Evolutionary conservation across 2,113 vertebrate genomes (phyloP), one percentile per base, ranked within the genome.

Genomic region (Sorex fumeus): DNA sequence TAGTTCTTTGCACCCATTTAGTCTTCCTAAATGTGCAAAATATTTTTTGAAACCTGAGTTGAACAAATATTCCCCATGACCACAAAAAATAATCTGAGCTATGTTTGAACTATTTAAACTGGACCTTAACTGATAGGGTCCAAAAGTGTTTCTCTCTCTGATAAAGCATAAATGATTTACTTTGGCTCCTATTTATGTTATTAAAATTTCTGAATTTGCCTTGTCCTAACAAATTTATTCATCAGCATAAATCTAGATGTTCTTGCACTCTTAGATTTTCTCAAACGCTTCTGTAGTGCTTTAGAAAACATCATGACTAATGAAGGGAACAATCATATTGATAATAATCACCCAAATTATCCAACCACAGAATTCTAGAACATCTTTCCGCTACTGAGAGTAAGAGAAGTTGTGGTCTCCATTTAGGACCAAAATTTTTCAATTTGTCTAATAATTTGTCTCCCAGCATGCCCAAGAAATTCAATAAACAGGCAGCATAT

Each of bases 101-200:
- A 27, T 45, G 50, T 83, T 60, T 74, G 34, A 60, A 30, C 64
- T 96, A 78, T 80, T 93, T 94, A 94, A 96, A 91, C n/a, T 66
- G 62, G 91, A 91, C 93, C 91, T 77, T 57, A 90, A 79, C 76
- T 90, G 84, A 76, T 50, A 82, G 83, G 75, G 13, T 86, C 72
- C 81, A 74, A 77, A 64, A 30, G 18, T 82, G 60, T 80, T 92
- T 91, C 81, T 57, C 15, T 72, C 8, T 72, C 47, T 53, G 34
- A 83, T 27, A 70, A 11, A 78, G 3, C 8, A 53, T 43, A 90
- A 27, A 13, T 85, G 40, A 72, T 94, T 91, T 80, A 74, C 47
- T 93, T 94, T 18, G 76, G n/a, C 47, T 93, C 72, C 79, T 91
- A 92, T 88, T 92, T 86, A 93, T 75, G 64, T 89, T 90, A 93